Evolutionary conservation across 2,797 vertebrate species (phyloP).

Genomic region (Hephaestus fuliginosus): DNA sequence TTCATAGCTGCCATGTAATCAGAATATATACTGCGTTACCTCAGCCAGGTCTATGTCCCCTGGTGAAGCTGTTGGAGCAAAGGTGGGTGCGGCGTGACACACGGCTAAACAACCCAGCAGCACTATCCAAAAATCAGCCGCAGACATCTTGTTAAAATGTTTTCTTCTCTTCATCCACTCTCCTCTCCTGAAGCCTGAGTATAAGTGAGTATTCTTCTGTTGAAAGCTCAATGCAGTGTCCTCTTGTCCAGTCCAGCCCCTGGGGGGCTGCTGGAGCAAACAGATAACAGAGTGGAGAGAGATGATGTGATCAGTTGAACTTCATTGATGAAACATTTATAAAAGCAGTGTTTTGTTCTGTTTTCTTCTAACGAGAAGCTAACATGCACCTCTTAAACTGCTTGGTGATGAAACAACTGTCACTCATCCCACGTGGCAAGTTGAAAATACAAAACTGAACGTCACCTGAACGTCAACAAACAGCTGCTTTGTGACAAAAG

Average conservation of each 20-base stretch:
- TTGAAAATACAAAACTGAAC: neutral
- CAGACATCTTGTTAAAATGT: slow-evolving; percentile 45
- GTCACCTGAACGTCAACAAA: too few relatives aligned
- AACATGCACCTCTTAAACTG: neutral
- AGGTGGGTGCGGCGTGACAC: slow-evolving; percentile 53
- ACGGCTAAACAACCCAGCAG: slow-evolving; percentile 50
- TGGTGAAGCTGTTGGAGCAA: slow-evolving; percentile 52
- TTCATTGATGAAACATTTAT: neutral
- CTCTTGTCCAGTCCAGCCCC: neutral
- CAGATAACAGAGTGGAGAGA: slow-evolving; percentile 45
- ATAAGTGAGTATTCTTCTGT: slow-evolving; percentile 2
- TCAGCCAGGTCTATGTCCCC: slow-evolving; percentile 58
- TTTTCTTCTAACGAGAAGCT: neutral
- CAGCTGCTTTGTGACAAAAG: neutral
- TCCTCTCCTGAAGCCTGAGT: slow-evolving; percentile 17
- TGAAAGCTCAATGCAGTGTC: slow-evolving; percentile 3
- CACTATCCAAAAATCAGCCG: slow-evolving; percentile 31
- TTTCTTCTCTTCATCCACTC: slow-evolving; percentile 2
- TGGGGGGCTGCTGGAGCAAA: slow-evolving; percentile 17
- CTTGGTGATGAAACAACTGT: neutral
- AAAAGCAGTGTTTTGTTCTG: neutral
- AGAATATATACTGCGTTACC: slow-evolving; percentile 51
- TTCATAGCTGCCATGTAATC: neutral
- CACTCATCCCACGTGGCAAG: neutral
- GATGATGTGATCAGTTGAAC: neutral